A percentile compares a stretch with the other conserved stretches of the same genome.
Evolutionary conservation across 1,140 invertebrate species (phyloP).

Genomic region (Pectinophora gossypiella): DNA sequence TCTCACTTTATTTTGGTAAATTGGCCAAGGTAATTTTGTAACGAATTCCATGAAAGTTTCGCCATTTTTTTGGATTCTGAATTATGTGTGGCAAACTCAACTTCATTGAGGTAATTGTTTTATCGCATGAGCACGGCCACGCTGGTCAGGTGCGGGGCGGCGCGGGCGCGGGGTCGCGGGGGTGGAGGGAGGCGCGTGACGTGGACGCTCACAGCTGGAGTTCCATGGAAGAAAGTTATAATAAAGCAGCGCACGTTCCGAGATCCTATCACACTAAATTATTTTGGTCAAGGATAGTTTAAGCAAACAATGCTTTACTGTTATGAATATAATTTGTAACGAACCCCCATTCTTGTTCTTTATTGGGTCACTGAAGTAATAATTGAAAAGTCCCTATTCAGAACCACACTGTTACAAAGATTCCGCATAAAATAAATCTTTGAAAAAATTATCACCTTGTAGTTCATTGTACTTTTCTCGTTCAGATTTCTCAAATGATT

Average conservation of each 20-base stretch:
- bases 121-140: conserved; percentile 59
- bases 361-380: not conserved
- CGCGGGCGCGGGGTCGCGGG: conserved; percentile 17
- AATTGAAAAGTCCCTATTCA: not conserved
- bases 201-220: conserved; percentile 53
- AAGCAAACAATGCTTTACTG: conserved; percentile 32
- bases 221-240: conserved; percentile 51
- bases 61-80: conserved; percentile 42
- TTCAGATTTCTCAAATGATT: not conserved
- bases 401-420: not conserved
- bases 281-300: conserved; percentile 65
- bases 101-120: conserved; percentile 65
- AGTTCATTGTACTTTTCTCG: not conserved
- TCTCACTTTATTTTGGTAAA: not conserved
- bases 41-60: conserved; percentile 31
- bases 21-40: not conserved
- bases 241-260: conserved; percentile 45
- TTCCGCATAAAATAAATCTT: not conserved
- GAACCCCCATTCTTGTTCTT: not conserved
- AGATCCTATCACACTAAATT: conserved; percentile 60
- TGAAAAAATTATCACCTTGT: not conserved
- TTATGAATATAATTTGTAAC: conserved; percentile 31
- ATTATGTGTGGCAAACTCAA: conserved; percentile 42
- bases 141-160: conserved; percentile 26
- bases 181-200: conserved; percentile 1